phyloP scores from a whole-genome alignment of 2,888 invertebrate species.

The Nomada goodeniana region DNA sequence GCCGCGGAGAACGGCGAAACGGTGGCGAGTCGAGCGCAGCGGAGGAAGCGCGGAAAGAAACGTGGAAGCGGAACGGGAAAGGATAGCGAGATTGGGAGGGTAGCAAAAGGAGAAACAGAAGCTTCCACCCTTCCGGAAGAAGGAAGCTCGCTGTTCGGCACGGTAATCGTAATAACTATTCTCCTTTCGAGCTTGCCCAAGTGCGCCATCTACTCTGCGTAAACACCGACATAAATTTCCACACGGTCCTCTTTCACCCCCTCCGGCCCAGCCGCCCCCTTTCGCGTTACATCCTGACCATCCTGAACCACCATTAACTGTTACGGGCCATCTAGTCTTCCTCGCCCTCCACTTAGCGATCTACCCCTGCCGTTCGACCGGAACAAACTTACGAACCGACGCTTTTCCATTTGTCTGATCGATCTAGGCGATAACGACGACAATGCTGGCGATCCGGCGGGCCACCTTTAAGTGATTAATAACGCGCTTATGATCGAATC shows the following conservation, averaged over 20 bases:
- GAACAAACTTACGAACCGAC: conserved; percentile 54
- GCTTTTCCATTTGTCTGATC: conserved; percentile 66
- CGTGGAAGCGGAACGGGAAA: not conserved
- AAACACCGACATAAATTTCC: conserved; percentile 80
- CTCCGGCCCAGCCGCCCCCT: not conserved
- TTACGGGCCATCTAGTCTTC: conserved; percentile 67
- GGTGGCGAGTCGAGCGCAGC: not conserved
- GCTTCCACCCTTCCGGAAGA: conserved; percentile 33
- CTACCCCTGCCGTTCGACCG: conserved; percentile 40
- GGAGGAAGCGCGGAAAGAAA: not conserved
- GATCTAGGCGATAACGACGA: conserved; percentile 61
- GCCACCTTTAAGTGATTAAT: conserved; percentile 58
- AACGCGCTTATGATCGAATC: conserved; percentile 50
- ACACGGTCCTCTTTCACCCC: conserved; percentile 53
- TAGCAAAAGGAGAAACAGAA: conserved; percentile 32
- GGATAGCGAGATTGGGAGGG: not conserved
- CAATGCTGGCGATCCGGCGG: conserved; percentile 44
- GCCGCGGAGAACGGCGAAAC: not conserved
- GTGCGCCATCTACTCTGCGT: conserved; percentile 71
- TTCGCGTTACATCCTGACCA: conserved; percentile 66
- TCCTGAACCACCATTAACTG: conserved; percentile 68
- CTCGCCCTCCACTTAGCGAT: conserved; percentile 58
- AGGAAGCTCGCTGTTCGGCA: conserved; percentile 45
- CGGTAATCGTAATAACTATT: conserved; percentile 78
- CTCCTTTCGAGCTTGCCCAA: conserved; percentile 57